Conservation (phyloP, 2,113 vertebrate species). For the Clupea harengus region DNA sequence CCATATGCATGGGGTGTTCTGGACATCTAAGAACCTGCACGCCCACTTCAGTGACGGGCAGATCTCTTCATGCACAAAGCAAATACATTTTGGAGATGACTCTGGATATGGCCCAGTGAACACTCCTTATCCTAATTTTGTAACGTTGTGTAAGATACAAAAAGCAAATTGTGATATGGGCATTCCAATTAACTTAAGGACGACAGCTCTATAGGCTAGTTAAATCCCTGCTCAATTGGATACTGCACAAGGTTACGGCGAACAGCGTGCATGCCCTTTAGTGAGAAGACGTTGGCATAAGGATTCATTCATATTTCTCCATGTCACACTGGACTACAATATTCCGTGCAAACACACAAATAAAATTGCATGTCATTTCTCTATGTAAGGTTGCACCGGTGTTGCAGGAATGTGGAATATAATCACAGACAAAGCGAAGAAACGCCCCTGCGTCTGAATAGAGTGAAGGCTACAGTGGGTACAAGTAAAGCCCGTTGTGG, state of each 20-base stretch:
- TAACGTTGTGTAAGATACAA: neutral
- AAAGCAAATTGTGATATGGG: neutral
- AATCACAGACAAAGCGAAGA: slow-evolving; percentile 72
- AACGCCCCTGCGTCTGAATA: slow-evolving; percentile 65
- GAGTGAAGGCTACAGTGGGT: slow-evolving; percentile 52
- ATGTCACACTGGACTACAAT: neutral
- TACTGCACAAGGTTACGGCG: neutral
- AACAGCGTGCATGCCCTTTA: neutral
- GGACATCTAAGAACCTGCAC: slow-evolving; percentile 4
- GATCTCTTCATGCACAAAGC: slow-evolving; percentile 16
- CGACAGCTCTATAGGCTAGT: neutral
- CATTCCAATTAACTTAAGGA: neutral
- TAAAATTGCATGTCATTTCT: neutral
- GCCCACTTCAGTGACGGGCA: slow-evolving; percentile 7
- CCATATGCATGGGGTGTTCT: slow-evolving; percentile 8
- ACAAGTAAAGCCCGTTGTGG: slow-evolving; percentile 56
- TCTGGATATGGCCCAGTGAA: neutral
- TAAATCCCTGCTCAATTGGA: neutral
- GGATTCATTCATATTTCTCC: neutral
- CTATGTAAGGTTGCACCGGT: neutral
- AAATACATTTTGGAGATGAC: neutral
- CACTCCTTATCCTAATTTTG: neutral
- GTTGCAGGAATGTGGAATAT: slow-evolving; percentile 14
- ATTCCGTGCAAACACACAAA: neutral
- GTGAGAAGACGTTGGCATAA: neutral